These are phyloP conservation scores for Anguilla marmorata DNA, from an alignment of 2,797 vertebrate genomes.

Conservation along the genomic window DNA sequence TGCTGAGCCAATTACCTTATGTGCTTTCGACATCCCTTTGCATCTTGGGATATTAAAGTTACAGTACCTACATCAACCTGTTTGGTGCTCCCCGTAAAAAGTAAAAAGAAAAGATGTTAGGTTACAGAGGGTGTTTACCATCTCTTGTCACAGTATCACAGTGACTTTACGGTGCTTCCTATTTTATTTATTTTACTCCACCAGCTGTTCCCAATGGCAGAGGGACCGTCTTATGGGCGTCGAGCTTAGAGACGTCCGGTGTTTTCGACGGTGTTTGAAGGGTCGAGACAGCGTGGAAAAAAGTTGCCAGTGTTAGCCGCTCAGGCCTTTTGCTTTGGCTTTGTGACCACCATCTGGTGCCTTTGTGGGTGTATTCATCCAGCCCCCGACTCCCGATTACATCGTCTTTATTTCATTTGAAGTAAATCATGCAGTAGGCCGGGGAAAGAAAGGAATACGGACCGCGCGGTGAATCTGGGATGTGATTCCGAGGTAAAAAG, in stretches of 20 bases:
- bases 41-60: neutral
- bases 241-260: neutral
- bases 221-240: neutral
- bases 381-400: conserved; percentile 59
- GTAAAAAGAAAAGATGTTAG: neutral
- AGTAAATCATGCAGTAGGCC: conserved; percentile 66
- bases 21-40: neutral
- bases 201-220: neutral
- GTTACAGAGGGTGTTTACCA: neutral
- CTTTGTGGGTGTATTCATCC: conserved; percentile 66
- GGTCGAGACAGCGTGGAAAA: conserved; percentile 10
- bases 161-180: neutral
- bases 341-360: conserved; percentile 54
- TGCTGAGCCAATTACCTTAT: neutral
- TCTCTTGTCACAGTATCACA: neutral
- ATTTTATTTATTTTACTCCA: neutral
- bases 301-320: conserved; percentile 55
- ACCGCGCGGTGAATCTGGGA: conserved; percentile 58
- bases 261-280: neutral
- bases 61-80: neutral
- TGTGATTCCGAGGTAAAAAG: conserved; percentile 69
- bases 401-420: conserved; percentile 64
- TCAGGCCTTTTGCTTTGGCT: conserved; percentile 50
- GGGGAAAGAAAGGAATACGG: conserved; percentile 63
- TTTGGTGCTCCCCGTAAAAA: neutral